These are phyloP conservation scores for Holacanthella duospinosa DNA, from an alignment of 2,888 invertebrate species.

Conservation along the genomic window DNA sequence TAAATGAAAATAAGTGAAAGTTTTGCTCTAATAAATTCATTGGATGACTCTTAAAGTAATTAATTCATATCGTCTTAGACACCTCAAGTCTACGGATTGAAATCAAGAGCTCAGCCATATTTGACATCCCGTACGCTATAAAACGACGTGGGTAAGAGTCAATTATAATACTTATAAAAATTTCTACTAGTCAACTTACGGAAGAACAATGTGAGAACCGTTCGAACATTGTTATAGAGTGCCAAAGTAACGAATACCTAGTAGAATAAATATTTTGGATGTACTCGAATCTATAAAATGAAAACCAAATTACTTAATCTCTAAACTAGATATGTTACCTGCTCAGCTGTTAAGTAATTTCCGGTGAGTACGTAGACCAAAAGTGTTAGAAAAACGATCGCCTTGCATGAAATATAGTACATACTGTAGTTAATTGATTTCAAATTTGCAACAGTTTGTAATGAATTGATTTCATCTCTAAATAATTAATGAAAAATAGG, in stretches of 20 bases:
- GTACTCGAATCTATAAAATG: too few species aligned
- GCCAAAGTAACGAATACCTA: conserved; percentile 72
- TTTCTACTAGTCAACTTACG: conserved; percentile 71
- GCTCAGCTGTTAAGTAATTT: conserved; percentile 56
- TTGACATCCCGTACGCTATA: conserved; percentile 73
- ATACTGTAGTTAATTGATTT: conserved; percentile 1
- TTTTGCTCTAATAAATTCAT: background rate
- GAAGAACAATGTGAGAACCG: conserved; percentile 53
- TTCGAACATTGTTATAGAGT: conserved; percentile 73
- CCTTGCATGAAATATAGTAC: conserved; percentile 4
- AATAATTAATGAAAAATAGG: conserved; percentile 51
- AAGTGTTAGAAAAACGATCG: conserved; percentile 5
- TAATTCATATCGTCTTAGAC: too few species aligned
- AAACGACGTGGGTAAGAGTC: conserved; percentile 67
- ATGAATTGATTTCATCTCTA: conserved; percentile 1
- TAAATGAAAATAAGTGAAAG: too few species aligned
- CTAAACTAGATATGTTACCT: conserved; percentile 45
- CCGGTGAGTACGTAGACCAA: conserved; percentile 61
- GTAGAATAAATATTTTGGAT: too few species aligned
- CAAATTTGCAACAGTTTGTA: background rate
- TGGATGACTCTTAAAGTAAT: too few species aligned
- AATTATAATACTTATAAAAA: too few species aligned
- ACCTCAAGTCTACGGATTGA: conserved; percentile 60
- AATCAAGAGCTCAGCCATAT: conserved; percentile 66
- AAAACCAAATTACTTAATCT: background rate